A percentile compares a stretch with the other conserved stretches of the same genome.
phyloP scores from a whole-genome alignment of 2,797 vertebrate genomes.

The Falco cherrug region DNA sequence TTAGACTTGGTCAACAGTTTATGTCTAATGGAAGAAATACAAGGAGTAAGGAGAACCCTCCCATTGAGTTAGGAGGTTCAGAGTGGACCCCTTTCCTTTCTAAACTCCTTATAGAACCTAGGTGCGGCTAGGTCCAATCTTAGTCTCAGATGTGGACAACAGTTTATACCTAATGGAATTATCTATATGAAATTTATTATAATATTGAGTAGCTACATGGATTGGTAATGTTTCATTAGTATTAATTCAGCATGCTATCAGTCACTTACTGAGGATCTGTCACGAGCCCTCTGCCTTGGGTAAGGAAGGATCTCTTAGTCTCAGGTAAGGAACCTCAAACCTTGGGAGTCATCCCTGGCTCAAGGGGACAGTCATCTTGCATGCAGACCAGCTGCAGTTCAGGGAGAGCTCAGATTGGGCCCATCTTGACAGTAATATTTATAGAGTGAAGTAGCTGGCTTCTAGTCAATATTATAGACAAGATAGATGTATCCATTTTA shows the following conservation, averaged over 20 bases:
- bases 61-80: not conserved
- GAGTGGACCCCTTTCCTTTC: too few relatives aligned
- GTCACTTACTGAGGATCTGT: too few relatives aligned
- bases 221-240: not conserved
- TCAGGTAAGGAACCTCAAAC: too few relatives aligned
- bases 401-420: not conserved
- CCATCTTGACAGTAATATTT: not conserved
- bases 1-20: not conserved
- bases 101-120: too few relatives aligned
- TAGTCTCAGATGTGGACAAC: not conserved
- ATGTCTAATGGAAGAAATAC: not conserved
- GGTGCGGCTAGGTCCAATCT: not conserved
- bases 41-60: not conserved
- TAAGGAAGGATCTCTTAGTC: too few relatives aligned
- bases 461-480: not conserved
- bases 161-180: not conserved
- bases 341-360: not conserved
- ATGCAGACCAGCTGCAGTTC: not conserved
- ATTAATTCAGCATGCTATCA: not conserved
- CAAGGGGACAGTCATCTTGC: too few relatives aligned
- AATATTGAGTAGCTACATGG: not conserved
- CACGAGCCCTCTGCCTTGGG: too few relatives aligned
- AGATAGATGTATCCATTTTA: not conserved
- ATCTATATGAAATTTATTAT: not conserved
- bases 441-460: not conserved